These are phyloP conservation scores for Temnothorax curvispinosus DNA, from an alignment of 1,140 invertebrate species.

Conservation along the genomic window DNA sequence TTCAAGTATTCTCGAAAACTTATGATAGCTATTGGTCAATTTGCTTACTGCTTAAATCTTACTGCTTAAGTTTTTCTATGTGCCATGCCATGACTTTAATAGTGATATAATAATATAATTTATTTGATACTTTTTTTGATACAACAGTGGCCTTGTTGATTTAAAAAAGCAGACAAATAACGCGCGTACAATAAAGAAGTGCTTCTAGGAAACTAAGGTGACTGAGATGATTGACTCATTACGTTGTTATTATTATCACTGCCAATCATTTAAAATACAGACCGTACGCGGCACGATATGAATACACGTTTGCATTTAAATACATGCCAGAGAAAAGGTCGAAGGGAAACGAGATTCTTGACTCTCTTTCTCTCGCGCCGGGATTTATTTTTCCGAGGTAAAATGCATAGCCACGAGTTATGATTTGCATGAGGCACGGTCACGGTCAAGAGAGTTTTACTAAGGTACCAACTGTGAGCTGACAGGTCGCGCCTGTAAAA, in stretches of 20 bases:
- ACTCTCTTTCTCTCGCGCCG: not conserved
- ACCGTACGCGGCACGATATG: not conserved
- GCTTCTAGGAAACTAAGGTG: not conserved
- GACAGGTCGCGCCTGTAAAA: conserved; percentile 8
- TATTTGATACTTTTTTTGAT: not conserved
- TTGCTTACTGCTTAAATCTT: no score
- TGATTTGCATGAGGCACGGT: conserved; percentile 31
- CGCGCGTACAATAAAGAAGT: not conserved
- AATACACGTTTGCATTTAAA: conserved; percentile 7
- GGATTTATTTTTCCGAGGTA: not conserved
- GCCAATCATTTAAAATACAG: conserved; percentile 2
- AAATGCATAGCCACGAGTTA: conserved; percentile 26
- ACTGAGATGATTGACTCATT: not conserved
- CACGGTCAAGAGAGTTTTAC: conserved; percentile 21
- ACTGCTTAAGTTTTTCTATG: no score
- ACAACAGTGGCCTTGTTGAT: not conserved
- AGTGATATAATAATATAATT: not conserved
- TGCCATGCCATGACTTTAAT: no score
- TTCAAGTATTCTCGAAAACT: no score
- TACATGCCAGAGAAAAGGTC: not conserved
- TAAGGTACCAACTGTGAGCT: not conserved
- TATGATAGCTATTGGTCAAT: no score
- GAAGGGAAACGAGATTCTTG: not conserved
- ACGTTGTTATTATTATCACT: conserved; percentile 10
- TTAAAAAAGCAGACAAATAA: not conserved